Percentiles rank a stretch among this genome's conserved stretches.
phyloP scores from a whole-genome alignment of 2,113 vertebrate genomes.

The Microtus pennsylvanicus region DNA sequence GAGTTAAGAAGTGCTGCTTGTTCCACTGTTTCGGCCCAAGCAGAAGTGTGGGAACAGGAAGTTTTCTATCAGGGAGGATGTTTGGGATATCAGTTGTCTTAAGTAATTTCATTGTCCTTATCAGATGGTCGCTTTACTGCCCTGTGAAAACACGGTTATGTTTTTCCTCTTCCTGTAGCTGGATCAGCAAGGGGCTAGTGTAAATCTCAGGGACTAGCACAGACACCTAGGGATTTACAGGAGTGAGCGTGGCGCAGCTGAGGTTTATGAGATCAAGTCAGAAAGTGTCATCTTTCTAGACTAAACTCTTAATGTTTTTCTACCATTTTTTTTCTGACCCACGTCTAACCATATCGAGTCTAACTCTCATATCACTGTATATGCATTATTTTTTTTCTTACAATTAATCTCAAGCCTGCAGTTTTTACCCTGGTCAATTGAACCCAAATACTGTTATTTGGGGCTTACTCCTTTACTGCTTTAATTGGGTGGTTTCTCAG shows the following conservation, averaged over 20 bases:
- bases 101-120: conserved; percentile 46
- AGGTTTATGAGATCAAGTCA: not conserved
- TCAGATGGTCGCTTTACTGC: not conserved
- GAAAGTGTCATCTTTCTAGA: not conserved
- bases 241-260: not conserved
- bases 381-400: conserved; percentile 29
- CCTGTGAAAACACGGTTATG: not conserved
- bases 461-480: not conserved
- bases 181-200: not conserved
- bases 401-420: not conserved
- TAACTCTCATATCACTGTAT: not conserved
- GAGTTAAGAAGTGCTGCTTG: not conserved
- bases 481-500: not conserved
- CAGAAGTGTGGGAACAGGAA: not conserved
- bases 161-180: not conserved
- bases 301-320: not conserved
- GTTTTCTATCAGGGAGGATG: not conserved
- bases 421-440: not conserved
- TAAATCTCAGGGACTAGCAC: not conserved
- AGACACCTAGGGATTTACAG: not conserved
- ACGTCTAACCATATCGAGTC: not conserved
- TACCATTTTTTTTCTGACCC: not conserved
- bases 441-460: not conserved
- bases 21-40: not conserved
- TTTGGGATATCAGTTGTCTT: conserved; percentile 35